Evolutionary conservation across 1,140 invertebrate genomes (phyloP).

Genomic region (Drosophila nigromelanica): DNA sequence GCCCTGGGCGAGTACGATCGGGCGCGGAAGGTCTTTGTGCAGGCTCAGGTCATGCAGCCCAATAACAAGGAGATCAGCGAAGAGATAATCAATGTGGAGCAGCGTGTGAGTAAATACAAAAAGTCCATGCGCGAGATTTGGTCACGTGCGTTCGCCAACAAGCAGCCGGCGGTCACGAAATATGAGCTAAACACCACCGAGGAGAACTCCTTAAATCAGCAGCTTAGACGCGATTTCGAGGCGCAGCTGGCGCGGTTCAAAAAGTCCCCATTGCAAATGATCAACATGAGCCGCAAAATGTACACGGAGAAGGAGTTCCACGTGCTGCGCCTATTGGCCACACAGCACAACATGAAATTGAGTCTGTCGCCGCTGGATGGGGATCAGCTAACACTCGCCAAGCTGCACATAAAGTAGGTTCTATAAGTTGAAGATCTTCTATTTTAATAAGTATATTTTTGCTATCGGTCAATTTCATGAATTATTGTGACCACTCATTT

Average conservation of each 20-base stretch:
- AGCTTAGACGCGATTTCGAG: slow-evolving; percentile 31
- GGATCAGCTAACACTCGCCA: slow-evolving; percentile 47
- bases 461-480: no score
- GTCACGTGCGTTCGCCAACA: slow-evolving; percentile 43
- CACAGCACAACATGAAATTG: slow-evolving; percentile 42
- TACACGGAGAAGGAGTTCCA: slow-evolving; percentile 41
- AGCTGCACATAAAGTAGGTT: slow-evolving; percentile 31
- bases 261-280: neutral
- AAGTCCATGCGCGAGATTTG: slow-evolving; percentile 48
- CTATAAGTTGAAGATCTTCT: neutral
- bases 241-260: slow-evolving; percentile 37
- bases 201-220: neutral
- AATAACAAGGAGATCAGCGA: slow-evolving; percentile 55
- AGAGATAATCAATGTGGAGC: slow-evolving; percentile 41
- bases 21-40: slow-evolving; percentile 38
- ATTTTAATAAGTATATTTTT: no score
- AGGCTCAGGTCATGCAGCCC: slow-evolving; percentile 54
- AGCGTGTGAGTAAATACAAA: slow-evolving; percentile 52
- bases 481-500: no score
- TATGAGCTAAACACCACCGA: neutral
- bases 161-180: neutral
- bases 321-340: slow-evolving; percentile 26
- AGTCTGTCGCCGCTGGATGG: slow-evolving; percentile 42
- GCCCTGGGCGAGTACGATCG: slow-evolving; percentile 84
- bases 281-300: slow-evolving; percentile 35